A percentile compares a stretch with the other conserved stretches of the same genome.
These are phyloP conservation scores for Dicycla oo DNA, from an alignment of 2,888 invertebrate species.

Conservation along the genomic window DNA sequence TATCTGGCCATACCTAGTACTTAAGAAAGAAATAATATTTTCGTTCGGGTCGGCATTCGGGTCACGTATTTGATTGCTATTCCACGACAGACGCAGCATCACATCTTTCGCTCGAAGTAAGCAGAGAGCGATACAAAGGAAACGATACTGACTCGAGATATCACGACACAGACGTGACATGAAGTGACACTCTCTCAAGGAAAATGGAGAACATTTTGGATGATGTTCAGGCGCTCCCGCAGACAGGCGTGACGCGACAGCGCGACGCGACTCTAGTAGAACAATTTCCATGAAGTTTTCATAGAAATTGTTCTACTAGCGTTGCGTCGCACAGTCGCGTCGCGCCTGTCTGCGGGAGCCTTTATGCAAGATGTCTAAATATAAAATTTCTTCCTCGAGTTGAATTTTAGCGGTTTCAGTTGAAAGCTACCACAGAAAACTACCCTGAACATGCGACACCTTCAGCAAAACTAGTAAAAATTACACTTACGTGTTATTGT, in stretches of 20 bases:
- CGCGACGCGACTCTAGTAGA: too few species aligned
- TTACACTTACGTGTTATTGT: too few species aligned
- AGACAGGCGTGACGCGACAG: too few species aligned
- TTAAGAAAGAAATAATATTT: conserved; percentile 18
- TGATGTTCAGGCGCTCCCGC: too few species aligned
- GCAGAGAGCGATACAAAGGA: conserved; percentile 5
- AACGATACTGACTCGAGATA: not conserved
- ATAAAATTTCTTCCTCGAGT: not conserved
- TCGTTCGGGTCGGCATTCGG: conserved; percentile 10
- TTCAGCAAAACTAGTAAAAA: not conserved
- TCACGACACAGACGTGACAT: conserved; percentile 3
- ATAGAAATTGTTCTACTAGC: too few species aligned
- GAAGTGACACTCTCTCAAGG: not conserved
- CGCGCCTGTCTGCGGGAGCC: too few species aligned
- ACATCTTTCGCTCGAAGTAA: conserved; percentile 13
- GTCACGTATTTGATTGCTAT: conserved; percentile 54
- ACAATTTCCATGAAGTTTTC: too few species aligned
- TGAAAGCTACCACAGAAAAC: not conserved
- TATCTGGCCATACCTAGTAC: conserved; percentile 7
- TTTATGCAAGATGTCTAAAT: too few species aligned
- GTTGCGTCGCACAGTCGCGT: too few species aligned
- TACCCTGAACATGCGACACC: not conserved
- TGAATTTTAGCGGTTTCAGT: not conserved
- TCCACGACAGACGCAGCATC: conserved; percentile 38
- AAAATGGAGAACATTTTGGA: not conserved